Conservation (phyloP, 2,888 invertebrate genomes). For the Drosophila paranaensis region DNA sequence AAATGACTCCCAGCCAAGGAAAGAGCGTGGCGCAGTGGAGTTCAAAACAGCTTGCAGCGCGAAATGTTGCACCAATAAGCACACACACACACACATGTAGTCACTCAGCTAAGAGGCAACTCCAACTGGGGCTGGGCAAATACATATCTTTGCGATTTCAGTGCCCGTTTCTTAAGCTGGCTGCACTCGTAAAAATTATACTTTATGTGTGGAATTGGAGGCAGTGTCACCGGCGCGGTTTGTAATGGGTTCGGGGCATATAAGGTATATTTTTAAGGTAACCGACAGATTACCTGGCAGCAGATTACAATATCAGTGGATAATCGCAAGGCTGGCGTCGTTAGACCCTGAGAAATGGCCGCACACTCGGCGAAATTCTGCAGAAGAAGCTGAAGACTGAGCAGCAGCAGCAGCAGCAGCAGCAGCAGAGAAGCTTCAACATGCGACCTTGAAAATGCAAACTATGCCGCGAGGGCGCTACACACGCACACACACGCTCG, state of each 20-base stretch:
- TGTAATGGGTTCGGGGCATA: conserved; percentile 56
- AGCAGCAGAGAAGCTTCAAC: conserved; percentile 12
- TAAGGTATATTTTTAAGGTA: conserved; percentile 13
- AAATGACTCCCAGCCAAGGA: conserved; percentile 39
- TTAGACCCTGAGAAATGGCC: conserved; percentile 68
- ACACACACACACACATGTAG: conserved; percentile 5
- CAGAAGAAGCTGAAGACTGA: conserved; percentile 43
- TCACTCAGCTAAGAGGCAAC: conserved; percentile 11
- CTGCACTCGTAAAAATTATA: conserved; percentile 71
- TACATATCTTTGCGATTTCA: conserved; percentile 52
- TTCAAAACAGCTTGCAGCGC: conserved; percentile 51
- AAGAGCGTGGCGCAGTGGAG: conserved; percentile 9
- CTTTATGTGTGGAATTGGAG: conserved; percentile 57
- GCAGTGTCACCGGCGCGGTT: conserved; percentile 45
- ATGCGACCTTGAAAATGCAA: conserved; percentile 77
- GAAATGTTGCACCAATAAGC: conserved; percentile 66
- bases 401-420: conserved; percentile 3
- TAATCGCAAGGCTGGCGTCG: conserved; percentile 48
- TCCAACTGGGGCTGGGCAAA: conserved; percentile 34
- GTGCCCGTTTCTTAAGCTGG: conserved; percentile 30
- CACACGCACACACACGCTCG: conserved; percentile 16
- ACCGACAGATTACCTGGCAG: conserved; percentile 68
- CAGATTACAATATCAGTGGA: conserved; percentile 64
- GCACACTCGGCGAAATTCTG: conserved; percentile 57
- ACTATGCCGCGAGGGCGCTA: conserved; percentile 78